Base-by-base conservation (phyloP, 23 tunicate genomes). In the Pegea sp. region DNA sequence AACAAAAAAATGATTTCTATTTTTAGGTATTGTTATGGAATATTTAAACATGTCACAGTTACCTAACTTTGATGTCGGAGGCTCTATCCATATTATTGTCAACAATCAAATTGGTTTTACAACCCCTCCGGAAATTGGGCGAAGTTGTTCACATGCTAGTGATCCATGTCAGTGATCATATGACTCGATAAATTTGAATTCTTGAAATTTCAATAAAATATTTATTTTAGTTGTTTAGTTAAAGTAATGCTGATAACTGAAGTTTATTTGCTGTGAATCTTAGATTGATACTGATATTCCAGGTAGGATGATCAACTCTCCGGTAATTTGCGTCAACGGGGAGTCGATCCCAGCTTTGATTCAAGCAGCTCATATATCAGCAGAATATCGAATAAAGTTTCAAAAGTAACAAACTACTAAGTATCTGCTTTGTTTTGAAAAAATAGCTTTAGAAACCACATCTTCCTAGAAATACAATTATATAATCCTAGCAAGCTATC, bases 41-140 rank as follows among this genome's bases (percentile, higher is more conserved):
- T 48, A 66, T 26, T 58, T 90, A 24, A 90, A 90, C 56, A 90
- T 90, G 98, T 25, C 69, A 3, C 49, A 34, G 2, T 74, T 90
- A 0, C 71, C 98, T 7, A 67, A 64, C 51, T 90, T 78, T 33
- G 62, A 64, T 30, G 73, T 90, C 24, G 98, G 98, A 11, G 98
- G 98, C 27, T 62, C 91, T 1, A 29, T 90, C 8, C 98, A 90
- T 51, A 54, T 90, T 50, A 71, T 81, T 23, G 79, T 81, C n/a
- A 81, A 90, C 64, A 90, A 90, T 38, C 72, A 78, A 58, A 30
- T 90, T 26, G 98, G 91, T 26, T 90, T 90, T 69, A 90, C 98
- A 16, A 81, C 98, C 11, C 70, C 90, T 22, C 63, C 75, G 11
- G 33, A 54, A 11, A 44, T 16, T 5, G 93, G 75, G 28, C 52